These are phyloP conservation scores for Eretmochelys imbricata DNA, from an alignment of 2,113 vertebrate genomes.

Conservation along the genomic window DNA sequence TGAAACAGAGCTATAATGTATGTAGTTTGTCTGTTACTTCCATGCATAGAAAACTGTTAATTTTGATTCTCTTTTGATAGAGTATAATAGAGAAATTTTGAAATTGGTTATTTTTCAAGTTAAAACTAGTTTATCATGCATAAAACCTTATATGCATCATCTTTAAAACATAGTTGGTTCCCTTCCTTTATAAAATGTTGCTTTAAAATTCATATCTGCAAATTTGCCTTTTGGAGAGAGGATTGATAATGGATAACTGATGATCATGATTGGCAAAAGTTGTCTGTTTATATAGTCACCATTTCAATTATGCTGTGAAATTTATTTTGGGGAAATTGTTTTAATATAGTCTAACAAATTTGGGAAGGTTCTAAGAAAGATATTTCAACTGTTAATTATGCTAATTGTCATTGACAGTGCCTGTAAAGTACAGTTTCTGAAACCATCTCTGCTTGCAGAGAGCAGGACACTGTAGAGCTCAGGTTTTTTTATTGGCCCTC, in stretches of 20 bases:
- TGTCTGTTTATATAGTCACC: not conserved
- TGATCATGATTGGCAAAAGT: not conserved
- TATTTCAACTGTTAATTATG: not conserved
- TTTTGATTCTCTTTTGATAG: not conserved
- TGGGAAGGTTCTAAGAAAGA: not conserved
- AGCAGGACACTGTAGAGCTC: not conserved
- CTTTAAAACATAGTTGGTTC: not conserved
- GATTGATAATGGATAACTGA: not conserved
- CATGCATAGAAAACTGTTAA: not conserved
- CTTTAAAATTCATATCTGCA: not conserved
- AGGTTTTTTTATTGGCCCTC: not conserved
- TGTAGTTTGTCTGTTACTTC: not conserved
- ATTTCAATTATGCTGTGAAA: not conserved
- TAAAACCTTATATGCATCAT: not conserved
- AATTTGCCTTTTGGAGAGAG: not conserved
- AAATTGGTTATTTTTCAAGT: not conserved
- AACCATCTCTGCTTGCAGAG: not conserved
- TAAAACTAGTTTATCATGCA: not conserved
- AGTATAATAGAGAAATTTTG: not conserved
- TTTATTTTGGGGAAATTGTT: not conserved
- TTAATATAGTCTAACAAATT: not conserved
- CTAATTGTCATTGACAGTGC: not conserved
- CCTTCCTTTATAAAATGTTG: not conserved
- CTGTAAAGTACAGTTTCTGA: not conserved
- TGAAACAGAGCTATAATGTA: not conserved